Evolutionary conservation across 2,113 vertebrate genomes (phyloP).

Genomic region (Aplodontia rufa): DNA sequence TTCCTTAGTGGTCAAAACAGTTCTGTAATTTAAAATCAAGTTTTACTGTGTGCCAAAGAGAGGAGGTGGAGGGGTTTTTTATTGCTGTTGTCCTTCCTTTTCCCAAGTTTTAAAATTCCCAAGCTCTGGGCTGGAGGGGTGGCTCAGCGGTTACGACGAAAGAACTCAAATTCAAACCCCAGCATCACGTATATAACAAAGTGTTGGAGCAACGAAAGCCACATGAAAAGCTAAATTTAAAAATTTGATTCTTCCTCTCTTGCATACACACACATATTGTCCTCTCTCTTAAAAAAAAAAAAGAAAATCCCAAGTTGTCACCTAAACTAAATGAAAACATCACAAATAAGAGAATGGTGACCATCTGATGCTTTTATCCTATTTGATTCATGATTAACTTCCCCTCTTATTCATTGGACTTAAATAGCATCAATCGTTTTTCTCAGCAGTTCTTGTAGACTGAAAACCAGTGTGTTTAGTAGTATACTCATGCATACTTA

Average conservation of each 20-base stretch:
- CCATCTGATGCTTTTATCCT: not conserved
- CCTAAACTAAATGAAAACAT: slow-evolving; percentile 14
- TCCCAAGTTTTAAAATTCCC: slow-evolving; percentile 20
- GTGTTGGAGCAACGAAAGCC: no score
- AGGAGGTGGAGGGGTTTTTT: slow-evolving; percentile 13
- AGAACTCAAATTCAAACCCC: no score
- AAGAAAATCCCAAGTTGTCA: no score
- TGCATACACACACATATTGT: no score
- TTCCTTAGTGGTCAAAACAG: not conserved
- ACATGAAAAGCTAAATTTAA: no score
- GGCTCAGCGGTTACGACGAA: no score
- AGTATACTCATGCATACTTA: not conserved
- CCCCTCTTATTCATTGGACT: not conserved
- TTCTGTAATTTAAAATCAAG: not conserved
- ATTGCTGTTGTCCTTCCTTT: not conserved
- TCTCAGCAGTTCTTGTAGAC: slow-evolving; percentile 13
- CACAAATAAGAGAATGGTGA: not conserved
- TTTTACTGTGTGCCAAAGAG: not conserved
- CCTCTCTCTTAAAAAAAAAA: no score
- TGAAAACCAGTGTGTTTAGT: not conserved
- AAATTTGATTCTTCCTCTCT: no score
- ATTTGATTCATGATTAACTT: not conserved
- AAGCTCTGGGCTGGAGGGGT: no score
- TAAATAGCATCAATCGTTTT: not conserved
- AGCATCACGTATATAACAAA: no score